Conservation (phyloP, 2,888 invertebrate species). For the Drosophila colorata region DNA sequence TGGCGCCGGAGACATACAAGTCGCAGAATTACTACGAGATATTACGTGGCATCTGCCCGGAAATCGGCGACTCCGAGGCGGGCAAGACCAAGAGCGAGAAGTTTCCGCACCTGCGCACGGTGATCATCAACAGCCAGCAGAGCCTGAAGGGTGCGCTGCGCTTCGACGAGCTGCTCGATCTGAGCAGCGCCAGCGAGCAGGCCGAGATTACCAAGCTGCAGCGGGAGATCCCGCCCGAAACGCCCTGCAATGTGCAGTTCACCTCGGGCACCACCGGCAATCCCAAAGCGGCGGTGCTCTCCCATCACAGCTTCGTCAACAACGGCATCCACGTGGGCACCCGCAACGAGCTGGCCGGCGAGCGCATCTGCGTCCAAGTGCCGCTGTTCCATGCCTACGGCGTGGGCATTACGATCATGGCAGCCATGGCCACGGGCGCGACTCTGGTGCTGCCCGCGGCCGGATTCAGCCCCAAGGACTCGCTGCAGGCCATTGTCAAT, state of each 20-base stretch:
- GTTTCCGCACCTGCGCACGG: constrained; percentile 86
- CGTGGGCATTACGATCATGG: constrained; percentile 88
- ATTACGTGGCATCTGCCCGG: constrained; percentile 87
- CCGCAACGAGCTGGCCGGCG: constrained; percentile 84
- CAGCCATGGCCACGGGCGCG: constrained; percentile 87
- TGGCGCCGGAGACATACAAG: constrained; percentile 88
- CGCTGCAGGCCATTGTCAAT: constrained; percentile 88
- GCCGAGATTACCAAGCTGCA: constrained; percentile 84
- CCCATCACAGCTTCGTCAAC: constrained; percentile 91
- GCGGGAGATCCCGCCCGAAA: constrained; percentile 88
- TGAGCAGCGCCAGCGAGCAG: constrained; percentile 58
- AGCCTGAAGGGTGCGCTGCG: constrained; percentile 85
- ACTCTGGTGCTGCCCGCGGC: constrained; percentile 88
- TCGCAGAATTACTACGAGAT: constrained; percentile 89
- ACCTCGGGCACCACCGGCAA: constrained; percentile 93
- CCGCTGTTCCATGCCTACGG: constrained; percentile 95
- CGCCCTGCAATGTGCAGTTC: constrained; percentile 91
- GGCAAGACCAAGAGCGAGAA: constrained; percentile 85
- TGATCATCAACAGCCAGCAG: constrained; percentile 87
- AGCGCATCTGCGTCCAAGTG: constrained; percentile 88
- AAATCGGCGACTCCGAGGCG: constrained; percentile 85
- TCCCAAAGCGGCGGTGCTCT: constrained; percentile 91
- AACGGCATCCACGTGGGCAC: constrained; percentile 89
- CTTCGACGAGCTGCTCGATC: constrained; percentile 85
- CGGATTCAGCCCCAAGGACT: constrained; percentile 87